Evolutionary conservation across 2,113 vertebrate genomes (phyloP).

Genomic region (Excalfactoria chinensis): DNA sequence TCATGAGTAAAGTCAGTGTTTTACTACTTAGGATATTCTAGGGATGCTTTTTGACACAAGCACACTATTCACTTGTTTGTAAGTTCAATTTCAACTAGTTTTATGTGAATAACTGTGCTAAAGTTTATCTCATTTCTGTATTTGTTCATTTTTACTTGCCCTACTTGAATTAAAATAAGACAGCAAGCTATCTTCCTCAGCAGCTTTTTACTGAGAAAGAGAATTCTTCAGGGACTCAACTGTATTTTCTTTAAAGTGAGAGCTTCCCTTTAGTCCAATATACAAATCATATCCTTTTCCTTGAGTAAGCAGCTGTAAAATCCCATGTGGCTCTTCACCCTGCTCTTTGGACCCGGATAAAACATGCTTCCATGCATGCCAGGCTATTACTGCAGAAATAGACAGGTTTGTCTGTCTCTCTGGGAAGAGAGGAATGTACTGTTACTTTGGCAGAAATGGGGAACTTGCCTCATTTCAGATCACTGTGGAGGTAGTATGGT

Average conservation of each 20-base stretch:
- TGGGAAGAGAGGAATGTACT: background rate
- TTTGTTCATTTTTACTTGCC: background rate
- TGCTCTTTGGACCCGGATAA: background rate
- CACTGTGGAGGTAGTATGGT: background rate
- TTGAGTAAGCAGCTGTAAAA: background rate
- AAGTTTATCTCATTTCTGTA: background rate
- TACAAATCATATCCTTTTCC: background rate
- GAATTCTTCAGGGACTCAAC: background rate
- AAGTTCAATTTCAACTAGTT: background rate
- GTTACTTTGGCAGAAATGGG: background rate
- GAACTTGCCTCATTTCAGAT: background rate
- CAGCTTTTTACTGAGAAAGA: background rate
- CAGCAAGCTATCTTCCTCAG: background rate
- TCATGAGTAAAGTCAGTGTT: background rate
- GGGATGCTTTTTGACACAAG: background rate
- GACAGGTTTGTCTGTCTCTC: background rate
- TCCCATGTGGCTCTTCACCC: fast-evolving
- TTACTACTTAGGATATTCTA: background rate
- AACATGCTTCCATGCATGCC: background rate
- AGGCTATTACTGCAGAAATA: background rate
- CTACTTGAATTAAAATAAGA: background rate
- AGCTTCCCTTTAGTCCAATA: background rate
- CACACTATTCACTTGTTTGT: background rate
- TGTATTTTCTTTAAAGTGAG: background rate
- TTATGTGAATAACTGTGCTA: fast-evolving